Evolutionary conservation across 1,140 invertebrate genomes (phyloP).

Genomic region (Leucophenga varia): DNA sequence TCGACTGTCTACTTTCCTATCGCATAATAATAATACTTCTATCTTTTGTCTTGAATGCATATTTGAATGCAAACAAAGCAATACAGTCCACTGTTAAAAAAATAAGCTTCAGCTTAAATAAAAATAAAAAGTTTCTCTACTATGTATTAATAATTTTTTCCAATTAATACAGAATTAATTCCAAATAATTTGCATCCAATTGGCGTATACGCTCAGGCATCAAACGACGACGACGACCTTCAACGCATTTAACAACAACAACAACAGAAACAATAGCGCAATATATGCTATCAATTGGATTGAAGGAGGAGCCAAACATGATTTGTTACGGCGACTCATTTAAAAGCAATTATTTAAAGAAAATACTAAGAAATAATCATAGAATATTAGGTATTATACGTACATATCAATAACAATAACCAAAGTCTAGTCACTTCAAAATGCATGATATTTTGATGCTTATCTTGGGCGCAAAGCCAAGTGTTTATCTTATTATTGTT

Average conservation of each 20-base stretch:
- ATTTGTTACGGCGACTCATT: constrained; percentile 20
- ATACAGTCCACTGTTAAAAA: too few species aligned
- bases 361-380: not conserved
- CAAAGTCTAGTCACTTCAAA: not conserved
- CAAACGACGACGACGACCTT: not conserved
- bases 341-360: not conserved
- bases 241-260: not conserved
- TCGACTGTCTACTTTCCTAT: too few species aligned
- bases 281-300: not conserved
- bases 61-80: too few species aligned
- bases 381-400: not conserved
- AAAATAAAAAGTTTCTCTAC: too few species aligned
- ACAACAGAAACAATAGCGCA: not conserved
- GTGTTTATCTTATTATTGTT: constrained; percentile 7
- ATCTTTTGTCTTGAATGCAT: too few species aligned
- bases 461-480: constrained; percentile 31
- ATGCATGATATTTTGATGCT: constrained; percentile 18
- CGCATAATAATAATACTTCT: too few species aligned
- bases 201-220: constrained; percentile 5
- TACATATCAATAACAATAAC: too few species aligned
- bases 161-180: constrained; percentile 16
- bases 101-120: too few species aligned
- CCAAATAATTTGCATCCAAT: constrained; percentile 26
- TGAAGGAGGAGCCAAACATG: constrained; percentile 29
- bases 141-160: too few species aligned